Conservation (phyloP, 2,113 vertebrate species). For the Neomonachus schauinslandi region DNA sequence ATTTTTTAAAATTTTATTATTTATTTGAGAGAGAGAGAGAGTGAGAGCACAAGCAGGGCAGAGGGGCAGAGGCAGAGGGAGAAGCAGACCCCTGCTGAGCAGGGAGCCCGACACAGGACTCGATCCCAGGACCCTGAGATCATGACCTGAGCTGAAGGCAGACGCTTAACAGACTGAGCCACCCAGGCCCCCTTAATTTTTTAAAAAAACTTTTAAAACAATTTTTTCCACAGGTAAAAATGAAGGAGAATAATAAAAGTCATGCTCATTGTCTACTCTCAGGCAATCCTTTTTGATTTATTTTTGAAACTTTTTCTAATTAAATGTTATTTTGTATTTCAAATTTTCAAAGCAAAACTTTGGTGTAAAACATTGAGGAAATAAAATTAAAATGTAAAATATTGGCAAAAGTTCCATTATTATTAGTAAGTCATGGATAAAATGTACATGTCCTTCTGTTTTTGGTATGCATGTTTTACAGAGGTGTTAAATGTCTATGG, state of each 20-base stretch:
- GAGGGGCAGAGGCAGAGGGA: no score
- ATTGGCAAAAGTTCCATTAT: background rate
- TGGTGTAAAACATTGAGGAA: background rate
- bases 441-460: background rate
- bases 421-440: background rate
- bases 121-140: no score
- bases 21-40: no score
- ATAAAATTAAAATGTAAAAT: background rate
- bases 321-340: background rate
- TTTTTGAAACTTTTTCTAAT: background rate
- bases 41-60: no score
- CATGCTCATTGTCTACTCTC: background rate
- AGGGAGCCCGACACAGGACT: no score
- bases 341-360: background rate
- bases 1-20: no score
- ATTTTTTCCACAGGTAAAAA: background rate
- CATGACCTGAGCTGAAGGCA: no score
- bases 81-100: no score
- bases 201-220: background rate
- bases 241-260: background rate
- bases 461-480: background rate
- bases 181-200: no score
- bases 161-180: background rate
- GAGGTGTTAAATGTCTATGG: background rate
- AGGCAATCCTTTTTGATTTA: background rate